Conservation (phyloP, 1,140 invertebrate species). For the Neuroterus valhalla region DNA sequence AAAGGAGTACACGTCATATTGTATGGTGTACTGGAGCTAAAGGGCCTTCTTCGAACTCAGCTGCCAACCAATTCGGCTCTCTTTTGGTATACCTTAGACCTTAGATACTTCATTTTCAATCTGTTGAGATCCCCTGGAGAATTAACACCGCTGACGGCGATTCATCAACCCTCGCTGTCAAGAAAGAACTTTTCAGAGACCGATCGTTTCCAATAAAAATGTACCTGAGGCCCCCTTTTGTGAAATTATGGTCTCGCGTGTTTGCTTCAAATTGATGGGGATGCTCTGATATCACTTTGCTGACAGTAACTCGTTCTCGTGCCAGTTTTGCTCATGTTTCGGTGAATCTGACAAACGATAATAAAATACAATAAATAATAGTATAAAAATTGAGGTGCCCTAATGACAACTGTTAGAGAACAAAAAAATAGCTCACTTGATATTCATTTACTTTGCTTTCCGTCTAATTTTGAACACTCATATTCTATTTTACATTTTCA, state of each 20-base stretch:
- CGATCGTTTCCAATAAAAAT: slow-evolving; percentile 31
- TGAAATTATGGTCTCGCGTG: slow-evolving; percentile 29
- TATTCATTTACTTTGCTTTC: neutral
- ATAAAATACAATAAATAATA: neutral
- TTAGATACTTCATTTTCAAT: neutral
- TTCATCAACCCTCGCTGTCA: slow-evolving; percentile 24
- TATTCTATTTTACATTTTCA: too few species aligned
- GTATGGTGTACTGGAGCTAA: neutral
- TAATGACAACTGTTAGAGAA: too few species aligned
- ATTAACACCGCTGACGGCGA: slow-evolving; percentile 17
- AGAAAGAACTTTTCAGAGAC: slow-evolving; percentile 15
- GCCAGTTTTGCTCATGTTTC: slow-evolving; percentile 27
- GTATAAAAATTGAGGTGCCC: too few species aligned
- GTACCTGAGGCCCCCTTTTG: slow-evolving; percentile 1
- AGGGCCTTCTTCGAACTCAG: neutral
- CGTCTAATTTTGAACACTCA: too few species aligned
- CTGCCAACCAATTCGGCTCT: neutral
- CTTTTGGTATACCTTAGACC: neutral
- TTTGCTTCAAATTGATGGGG: slow-evolving; percentile 19
- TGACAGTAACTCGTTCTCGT: neutral
- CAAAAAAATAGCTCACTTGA: neutral
- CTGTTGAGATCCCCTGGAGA: neutral
- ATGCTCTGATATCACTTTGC: slow-evolving; percentile 22
- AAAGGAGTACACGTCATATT: too few species aligned
- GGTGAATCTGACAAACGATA: slow-evolving; percentile 23